These are phyloP conservation scores for Lamellibrachia columna DNA, from an alignment of 2,888 invertebrate genomes.

Conservation along the genomic window DNA sequence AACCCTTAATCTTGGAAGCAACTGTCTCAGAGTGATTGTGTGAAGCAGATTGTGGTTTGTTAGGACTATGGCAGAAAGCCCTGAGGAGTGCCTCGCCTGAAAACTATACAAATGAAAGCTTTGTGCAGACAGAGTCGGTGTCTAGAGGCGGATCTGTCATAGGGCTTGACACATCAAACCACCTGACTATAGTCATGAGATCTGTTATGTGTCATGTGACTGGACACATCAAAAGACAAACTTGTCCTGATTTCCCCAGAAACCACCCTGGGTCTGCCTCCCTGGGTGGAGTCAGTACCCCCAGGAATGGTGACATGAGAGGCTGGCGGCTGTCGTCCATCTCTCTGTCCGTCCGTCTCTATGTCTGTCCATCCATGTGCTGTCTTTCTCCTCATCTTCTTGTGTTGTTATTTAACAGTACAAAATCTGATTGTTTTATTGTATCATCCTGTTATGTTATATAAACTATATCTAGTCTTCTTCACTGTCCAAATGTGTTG, in stretches of 20 bases:
- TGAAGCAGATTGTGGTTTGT: not conserved
- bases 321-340: not conserved
- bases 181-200: not conserved
- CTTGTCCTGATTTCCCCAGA: not conserved
- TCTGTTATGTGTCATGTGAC: not conserved
- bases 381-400: not conserved
- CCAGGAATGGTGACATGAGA: not conserved
- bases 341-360: no score
- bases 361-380: not conserved
- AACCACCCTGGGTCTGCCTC: not conserved
- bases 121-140: not conserved
- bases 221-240: not conserved
- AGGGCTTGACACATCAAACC: no score
- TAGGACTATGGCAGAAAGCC: not conserved
- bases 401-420: not conserved
- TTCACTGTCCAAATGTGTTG: no score
- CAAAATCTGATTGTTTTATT: no score
- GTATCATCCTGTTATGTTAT: no score
- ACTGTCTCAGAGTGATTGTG: no score
- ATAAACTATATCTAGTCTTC: no score
- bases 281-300: not conserved
- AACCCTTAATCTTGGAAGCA: no score
- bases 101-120: not conserved
- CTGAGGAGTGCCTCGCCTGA: not conserved
- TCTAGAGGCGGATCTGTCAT: constrained; percentile 1